phyloP scores from a whole-genome alignment of 2,113 vertebrate genomes.

The Psammodynastes pulverulentus region DNA sequence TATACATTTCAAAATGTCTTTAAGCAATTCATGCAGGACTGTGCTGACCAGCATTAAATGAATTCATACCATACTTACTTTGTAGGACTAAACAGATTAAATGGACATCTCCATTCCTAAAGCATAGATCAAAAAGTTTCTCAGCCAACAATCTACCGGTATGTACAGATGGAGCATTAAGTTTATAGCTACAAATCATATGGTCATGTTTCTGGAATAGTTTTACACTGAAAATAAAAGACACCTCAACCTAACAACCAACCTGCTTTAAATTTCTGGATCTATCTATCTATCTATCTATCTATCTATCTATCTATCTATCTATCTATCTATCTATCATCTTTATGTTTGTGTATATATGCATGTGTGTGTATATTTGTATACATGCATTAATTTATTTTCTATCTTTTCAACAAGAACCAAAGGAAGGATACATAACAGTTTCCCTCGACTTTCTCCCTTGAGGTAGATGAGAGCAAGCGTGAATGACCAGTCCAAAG shows the following conservation, averaged over 20 bases:
- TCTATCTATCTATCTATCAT: too few species aligned
- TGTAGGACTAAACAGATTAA: background rate
- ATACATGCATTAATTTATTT: background rate
- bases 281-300: background rate
- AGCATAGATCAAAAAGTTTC: background rate
- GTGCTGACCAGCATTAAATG: background rate
- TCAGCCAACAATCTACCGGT: background rate
- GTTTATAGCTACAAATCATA: background rate
- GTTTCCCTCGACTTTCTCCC: background rate
- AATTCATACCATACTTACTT: background rate
- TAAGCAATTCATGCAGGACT: background rate
- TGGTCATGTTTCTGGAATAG: background rate
- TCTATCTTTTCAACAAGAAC: background rate
- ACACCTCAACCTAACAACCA: background rate
- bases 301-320: too few species aligned
- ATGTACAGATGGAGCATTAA: background rate
- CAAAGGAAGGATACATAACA: background rate
- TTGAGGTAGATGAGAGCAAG: background rate
- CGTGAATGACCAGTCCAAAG: background rate
- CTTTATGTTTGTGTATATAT: background rate
- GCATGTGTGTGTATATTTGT: background rate
- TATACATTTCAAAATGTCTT: background rate
- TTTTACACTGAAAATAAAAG: background rate
- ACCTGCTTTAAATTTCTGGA: background rate
- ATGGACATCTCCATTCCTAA: background rate